A percentile compares a stretch with the other conserved stretches of the same genome.
These are phyloP conservation scores for Leucoma salicis DNA, from an alignment of 2,888 invertebrate genomes.

Conservation along the genomic window DNA sequence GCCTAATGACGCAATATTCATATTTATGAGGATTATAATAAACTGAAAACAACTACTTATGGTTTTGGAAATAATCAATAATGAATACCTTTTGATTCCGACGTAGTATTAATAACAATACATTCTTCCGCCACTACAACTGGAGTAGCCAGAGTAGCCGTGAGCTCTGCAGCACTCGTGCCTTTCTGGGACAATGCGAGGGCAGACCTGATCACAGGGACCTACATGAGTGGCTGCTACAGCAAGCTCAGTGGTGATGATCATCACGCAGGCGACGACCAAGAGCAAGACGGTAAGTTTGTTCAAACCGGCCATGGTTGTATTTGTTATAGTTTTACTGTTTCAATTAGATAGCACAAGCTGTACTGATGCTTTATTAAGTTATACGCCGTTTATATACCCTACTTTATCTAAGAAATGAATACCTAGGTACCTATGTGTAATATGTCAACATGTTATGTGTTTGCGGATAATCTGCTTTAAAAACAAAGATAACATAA, in stretches of 20 bases:
- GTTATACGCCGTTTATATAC: not conserved
- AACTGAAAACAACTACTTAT: too few species aligned
- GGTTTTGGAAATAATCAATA: too few species aligned
- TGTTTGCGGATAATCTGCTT: too few species aligned
- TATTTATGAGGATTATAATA: too few species aligned
- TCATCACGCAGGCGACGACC: not conserved
- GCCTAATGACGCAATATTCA: too few species aligned
- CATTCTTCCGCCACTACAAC: conserved; percentile 2
- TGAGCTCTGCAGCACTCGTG: not conserved
- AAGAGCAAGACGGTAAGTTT: not conserved
- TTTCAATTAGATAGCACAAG: too few species aligned
- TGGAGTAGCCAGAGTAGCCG: not conserved
- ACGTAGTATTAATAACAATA: not conserved
- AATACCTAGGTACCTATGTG: too few species aligned
- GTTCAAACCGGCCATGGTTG: not conserved
- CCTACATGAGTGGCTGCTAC: not conserved
- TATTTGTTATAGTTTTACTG: too few species aligned
- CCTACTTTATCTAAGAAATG: too few species aligned
- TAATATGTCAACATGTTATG: too few species aligned
- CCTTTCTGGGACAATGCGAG: not conserved
- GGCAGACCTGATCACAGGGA: not conserved
- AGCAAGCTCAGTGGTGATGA: not conserved
- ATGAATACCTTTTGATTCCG: not conserved
- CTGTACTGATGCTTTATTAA: not conserved
- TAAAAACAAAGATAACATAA: too few species aligned